These are phyloP conservation scores for Pristis pectinata DNA, from an alignment of 2,797 vertebrate species.

Conservation along the genomic window DNA sequence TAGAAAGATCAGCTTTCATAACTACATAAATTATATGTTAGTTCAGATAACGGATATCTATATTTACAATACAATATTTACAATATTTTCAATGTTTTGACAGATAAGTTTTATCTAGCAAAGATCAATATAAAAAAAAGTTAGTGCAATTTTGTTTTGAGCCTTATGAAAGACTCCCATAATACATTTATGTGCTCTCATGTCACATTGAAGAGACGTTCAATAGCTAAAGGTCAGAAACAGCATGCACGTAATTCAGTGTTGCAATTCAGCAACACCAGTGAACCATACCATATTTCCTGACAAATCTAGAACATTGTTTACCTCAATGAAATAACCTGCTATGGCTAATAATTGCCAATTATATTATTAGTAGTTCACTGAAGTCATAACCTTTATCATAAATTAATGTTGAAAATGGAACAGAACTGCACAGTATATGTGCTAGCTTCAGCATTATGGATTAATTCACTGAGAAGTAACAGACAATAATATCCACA, in stretches of 20 bases:
- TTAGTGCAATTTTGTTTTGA: background rate
- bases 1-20: slow-evolving; percentile 26
- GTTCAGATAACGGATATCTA: background rate
- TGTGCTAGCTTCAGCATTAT: background rate
- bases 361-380: background rate
- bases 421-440: background rate
- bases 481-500: background rate
- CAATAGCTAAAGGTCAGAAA: slow-evolving; percentile 26
- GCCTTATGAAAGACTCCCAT: background rate
- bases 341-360: background rate
- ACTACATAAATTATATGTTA: background rate
- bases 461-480: background rate
- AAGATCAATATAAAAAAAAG: background rate
- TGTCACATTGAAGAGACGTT: background rate
- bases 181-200: background rate
- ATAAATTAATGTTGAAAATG: background rate
- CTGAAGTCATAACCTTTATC: background rate
- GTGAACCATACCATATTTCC: slow-evolving; percentile 6
- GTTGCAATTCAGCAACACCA: background rate
- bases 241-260: background rate
- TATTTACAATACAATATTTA: background rate
- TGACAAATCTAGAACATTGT: background rate
- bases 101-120: background rate
- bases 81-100: background rate
- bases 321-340: slow-evolving; percentile 33